A percentile compares a stretch with the other conserved stretches of the same genome.
Conservation (phyloP, 2,797 vertebrate genomes). For the Pempheris klunzingeri region DNA sequence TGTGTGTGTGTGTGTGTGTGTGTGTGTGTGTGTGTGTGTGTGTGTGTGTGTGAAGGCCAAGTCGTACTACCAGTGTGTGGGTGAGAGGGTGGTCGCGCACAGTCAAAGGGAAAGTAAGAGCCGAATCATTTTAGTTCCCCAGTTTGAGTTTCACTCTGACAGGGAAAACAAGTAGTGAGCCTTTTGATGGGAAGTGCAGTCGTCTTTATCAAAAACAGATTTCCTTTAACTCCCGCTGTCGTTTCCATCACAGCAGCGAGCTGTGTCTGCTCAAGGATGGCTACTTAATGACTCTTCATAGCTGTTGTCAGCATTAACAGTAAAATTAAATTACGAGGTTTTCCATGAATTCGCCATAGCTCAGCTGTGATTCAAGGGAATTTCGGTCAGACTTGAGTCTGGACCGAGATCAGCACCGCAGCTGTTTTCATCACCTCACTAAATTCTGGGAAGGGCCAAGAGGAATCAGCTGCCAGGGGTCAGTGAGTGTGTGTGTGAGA, state of each 20-base stretch:
- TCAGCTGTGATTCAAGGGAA: conserved; percentile 45
- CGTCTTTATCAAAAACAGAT: conserved; percentile 21
- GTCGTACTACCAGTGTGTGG: conserved; percentile 4
- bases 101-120: conserved; percentile 59
- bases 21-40: not conserved
- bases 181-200: conserved; percentile 44
- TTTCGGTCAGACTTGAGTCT: conserved; percentile 36
- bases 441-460: conserved; percentile 56
- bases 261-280: not conserved
- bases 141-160: conserved; percentile 55
- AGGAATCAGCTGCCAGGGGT: conserved; percentile 67
- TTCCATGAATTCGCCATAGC: conserved; percentile 48
- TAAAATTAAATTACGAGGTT: conserved; percentile 27
- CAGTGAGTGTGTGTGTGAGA: conserved; percentile 54
- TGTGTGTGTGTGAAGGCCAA: not conserved
- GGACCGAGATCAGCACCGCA: conserved; percentile 56
- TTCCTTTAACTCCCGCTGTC: conserved; percentile 3
- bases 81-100: not conserved
- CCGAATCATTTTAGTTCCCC: conserved; percentile 47
- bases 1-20: not conserved
- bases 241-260: not conserved
- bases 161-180: conserved; percentile 1
- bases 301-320: not conserved
- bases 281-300: not conserved
- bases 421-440: conserved; percentile 70